Base-by-base conservation (phyloP, 2,797 vertebrate genomes). In the Paramormyrops hopkinsi region DNA sequence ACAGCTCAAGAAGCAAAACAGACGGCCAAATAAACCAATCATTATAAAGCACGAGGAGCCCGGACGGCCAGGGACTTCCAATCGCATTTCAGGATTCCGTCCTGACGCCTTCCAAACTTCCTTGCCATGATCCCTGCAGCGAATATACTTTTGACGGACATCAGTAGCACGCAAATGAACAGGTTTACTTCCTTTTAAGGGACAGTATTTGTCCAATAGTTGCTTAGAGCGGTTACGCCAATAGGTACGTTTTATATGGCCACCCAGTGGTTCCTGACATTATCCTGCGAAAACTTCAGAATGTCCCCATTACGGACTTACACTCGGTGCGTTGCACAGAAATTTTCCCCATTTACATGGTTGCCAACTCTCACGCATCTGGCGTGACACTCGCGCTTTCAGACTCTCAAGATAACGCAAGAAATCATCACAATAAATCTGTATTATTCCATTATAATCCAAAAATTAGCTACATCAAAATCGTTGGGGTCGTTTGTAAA, bases 151-250 rank as follows among this genome's bases (percentile, higher is more conserved):
- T 94, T 96, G 95, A 96, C 90, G 1, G 95, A 94, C 95, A 93
- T n/a, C 4, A 37, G 6, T 48, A 2, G 14, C 91, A 88, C 51
- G 87, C 95, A 96, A 86, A 95, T 95, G 91, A 91, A 92, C 88
- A 92, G 90, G 92, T 95, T 95, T 95, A 91, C 94, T 91, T 95
- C 95, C 95, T 95, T 96, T 92, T 96, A 95, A 92, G 95, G 95
- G 91, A 90, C 93, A 12, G 56, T 90, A 86, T 73, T 37, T 89
- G 91, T 91, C 94, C 95, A 95, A 95, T 95, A 6, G 90, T 79
- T 88, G 90, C 37, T 9, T 82, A 91, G 90, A 82, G 89, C 22
- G 29, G n/a, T 11, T 65, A 90, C 65, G 89, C 90, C 87, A 82
- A 65, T 29, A 7, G 33, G 37, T 82, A 41, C n/a, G 33, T 62